These are phyloP conservation scores for Ennomos fuscantarius DNA, from an alignment of 2,888 invertebrate genomes.

Conservation along the genomic window DNA sequence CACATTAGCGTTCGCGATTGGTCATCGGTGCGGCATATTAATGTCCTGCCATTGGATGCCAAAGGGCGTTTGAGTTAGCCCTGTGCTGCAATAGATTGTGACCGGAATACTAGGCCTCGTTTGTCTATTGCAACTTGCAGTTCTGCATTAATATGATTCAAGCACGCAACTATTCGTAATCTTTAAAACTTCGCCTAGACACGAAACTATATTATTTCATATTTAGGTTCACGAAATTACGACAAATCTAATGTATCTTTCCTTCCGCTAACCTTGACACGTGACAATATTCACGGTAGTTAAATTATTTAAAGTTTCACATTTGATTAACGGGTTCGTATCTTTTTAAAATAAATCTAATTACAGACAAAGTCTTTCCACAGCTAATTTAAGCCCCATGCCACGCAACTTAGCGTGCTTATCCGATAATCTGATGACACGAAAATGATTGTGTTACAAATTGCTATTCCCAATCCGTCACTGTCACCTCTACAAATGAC, in stretches of 20 bases:
- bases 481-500: conserved; percentile 39
- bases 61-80: conserved; percentile 56
- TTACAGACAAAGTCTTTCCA: conserved; percentile 1
- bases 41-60: conserved; percentile 47
- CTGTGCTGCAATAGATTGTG: conserved; percentile 51
- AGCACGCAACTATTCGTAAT: conserved; percentile 30
- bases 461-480: conserved; percentile 43
- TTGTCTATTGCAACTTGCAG: conserved; percentile 40
- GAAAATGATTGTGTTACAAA: conserved; percentile 43
- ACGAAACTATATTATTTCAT: not conserved
- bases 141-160: conserved; percentile 48
- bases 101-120: conserved; percentile 58
- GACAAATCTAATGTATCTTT: conserved; percentile 6
- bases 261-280: conserved; percentile 9
- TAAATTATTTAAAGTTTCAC: not conserved
- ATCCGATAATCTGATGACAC: conserved; percentile 29
- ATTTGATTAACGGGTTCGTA: too few relatives aligned
- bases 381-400: not conserved
- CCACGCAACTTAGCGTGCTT: conserved; percentile 13
- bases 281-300: conserved; percentile 4
- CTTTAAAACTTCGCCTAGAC: conserved; percentile 14
- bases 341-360: not conserved
- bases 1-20: conserved; percentile 37
- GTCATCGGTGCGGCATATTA: conserved; percentile 46
- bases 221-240: conserved; percentile 7